Base-by-base conservation (phyloP, 2,797 vertebrate species). In the Sciurus carolinensis region DNA sequence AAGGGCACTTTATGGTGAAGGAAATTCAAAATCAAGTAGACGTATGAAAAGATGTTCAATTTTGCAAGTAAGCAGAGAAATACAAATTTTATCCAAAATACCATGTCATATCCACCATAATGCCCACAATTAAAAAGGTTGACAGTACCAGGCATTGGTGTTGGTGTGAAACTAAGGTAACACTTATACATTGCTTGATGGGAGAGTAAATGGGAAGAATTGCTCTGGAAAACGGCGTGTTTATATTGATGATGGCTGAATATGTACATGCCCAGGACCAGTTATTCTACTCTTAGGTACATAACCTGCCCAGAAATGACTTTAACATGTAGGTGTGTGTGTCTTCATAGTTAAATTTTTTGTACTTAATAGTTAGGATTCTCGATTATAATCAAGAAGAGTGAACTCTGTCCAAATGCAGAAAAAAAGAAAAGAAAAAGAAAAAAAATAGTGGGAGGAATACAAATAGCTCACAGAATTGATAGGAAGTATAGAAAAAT, bases 341-440 rank as follows among this genome's bases (percentile, higher is more conserved):
- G 36, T 85, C 47, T 94, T 75, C 50, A 64, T 44, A 62, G 28
- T 42, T 92, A 85, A 62, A 62, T 50, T 69, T n/a, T 83, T 83
- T 52, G 39, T 9, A 36, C 50, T 88, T 88, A 66, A 28, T 72
- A 52, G 50, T 26, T 22, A 79, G 44, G 10, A 28, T 54, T 91
- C 77, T 71, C 90, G 9, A 44, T 47, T 66, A 26, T 14, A 64
- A 90, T 77, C 30, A 81, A 64, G 69, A 39, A 79, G 62, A 67
- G 14, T 81, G 50, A 90, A 71, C 36, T 71, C 59, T 92, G 59
- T 22, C 33, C 90, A 33, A 79, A 67, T 17, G 47, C 28, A 80
- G 80, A 39, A 84, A 57, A 44, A 69, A 85, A 85, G n/a, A 1
- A 67, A 85, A 36, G 75, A 54, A 54, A 52, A 52, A 52, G 52